Evolutionary conservation across 1,140 invertebrate species (phyloP), one percentile per base, ranked within the genome.

Genomic region (Rhopalosiphum padi): DNA sequence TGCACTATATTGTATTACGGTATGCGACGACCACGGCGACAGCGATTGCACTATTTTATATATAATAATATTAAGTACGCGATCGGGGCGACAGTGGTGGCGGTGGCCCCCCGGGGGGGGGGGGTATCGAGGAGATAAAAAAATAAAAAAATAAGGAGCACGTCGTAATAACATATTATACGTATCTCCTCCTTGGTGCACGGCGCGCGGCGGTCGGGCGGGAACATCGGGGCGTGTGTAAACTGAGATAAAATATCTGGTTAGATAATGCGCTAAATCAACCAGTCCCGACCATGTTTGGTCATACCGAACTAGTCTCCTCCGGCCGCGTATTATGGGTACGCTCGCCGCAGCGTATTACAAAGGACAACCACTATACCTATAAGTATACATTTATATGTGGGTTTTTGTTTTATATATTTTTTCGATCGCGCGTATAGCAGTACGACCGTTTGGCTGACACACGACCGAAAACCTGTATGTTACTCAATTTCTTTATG

Each of bases 221-320:
- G 22, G 43, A n/a, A 68, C 41, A 43, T 15, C 51, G 15, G 91
- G 41, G 37, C 41, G 43, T 82, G 68, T 82, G 43, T 77, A 83
- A n/a, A 83, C 60, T n/a, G 82, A 93, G 91, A 93, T 86, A 86
- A 93, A 86, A 43, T 53, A 93, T 93, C 90, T 53, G 91, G 91
- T 92, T 92, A 92, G 91, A 92, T 93, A 93, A 93, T 53, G 82
- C 91, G 91, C 91, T 93, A 93, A 93, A 93, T 93, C 77, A 93
- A 93, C 91, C 91, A 43, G 91, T 93, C 91, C 48, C 82, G 48
- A 43, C 91, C 91, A 93, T 93, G 91, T 93, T 93, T 93, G 82
- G 91, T 93, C 91, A 86, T 51, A 86, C 48, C 91, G 82, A 93
- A 93, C 91, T 92, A 48, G 55, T 91, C 55, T 77, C 41, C 60